A percentile compares a stretch with the other conserved stretches of the same genome.
These are phyloP conservation scores for Zaprionus tsacasi DNA, from an alignment of 1,140 invertebrate species.

Conservation along the genomic window DNA sequence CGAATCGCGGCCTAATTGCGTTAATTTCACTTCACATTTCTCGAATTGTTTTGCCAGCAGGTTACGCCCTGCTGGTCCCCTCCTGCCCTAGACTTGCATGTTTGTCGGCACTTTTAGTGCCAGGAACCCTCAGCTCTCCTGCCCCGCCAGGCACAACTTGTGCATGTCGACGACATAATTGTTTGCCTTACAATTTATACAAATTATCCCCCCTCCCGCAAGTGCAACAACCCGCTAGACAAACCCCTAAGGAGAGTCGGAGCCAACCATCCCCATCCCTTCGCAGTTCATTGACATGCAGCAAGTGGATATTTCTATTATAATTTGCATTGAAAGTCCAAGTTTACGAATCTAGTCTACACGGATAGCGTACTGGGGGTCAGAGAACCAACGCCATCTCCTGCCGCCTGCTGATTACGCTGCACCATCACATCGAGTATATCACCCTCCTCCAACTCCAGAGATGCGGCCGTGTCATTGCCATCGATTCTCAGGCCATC, in stretches of 20 bases:
- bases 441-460: slow-evolving; percentile 32
- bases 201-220: slow-evolving; percentile 54
- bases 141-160: slow-evolving; percentile 22
- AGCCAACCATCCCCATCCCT: not conserved
- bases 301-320: slow-evolving; percentile 19
- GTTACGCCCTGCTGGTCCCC: slow-evolving; percentile 34
- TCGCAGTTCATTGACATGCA: slow-evolving; percentile 47
- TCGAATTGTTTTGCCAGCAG: slow-evolving; percentile 56
- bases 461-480: slow-evolving; percentile 22
- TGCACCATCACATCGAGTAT: slow-evolving; percentile 29
- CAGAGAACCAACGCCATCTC: not conserved
- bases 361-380: not conserved
- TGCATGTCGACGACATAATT: slow-evolving; percentile 78
- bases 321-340: slow-evolving; percentile 14
- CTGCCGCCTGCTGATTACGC: slow-evolving; percentile 12
- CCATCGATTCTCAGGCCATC: slow-evolving; percentile 29
- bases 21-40: slow-evolving; percentile 71
- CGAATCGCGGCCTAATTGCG: slow-evolving; percentile 75
- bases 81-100: slow-evolving; percentile 53
- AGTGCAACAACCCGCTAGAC: slow-evolving; percentile 44
- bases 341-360: slow-evolving; percentile 3
- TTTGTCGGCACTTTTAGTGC: slow-evolving; percentile 66
- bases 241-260: not conserved
- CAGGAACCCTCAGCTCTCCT: not conserved
- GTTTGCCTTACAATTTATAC: slow-evolving; percentile 62